Base-by-base conservation (phyloP, 2,797 vertebrate species). In the Echeneis naucrates region DNA sequence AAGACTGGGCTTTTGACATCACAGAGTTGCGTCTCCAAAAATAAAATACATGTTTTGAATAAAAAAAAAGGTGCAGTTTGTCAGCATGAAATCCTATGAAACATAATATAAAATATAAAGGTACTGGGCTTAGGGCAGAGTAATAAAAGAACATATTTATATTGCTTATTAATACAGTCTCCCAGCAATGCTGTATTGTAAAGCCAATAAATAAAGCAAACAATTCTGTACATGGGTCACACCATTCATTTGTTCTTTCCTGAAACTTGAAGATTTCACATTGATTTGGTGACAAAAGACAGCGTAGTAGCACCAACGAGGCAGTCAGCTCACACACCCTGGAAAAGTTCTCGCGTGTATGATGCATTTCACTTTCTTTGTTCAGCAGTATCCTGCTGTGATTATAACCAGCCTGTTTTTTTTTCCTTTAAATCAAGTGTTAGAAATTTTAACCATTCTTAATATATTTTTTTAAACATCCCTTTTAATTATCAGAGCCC, bases 161-260 rank as follows among this genome's bases (percentile, higher is more conserved):
- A 87, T 69, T 88, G 86, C 87, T 86, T 84, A 75, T 72, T 53
- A 89, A 87, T 89, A 92, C 91, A 93, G 89, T 87, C 80, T 87
- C 88, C 75, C 85, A 86, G 80, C 85, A 89, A 87, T 8, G 77
- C 78, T 91, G 90, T 72, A 92, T 89, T 72, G 60, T 78, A 85
- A 88, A 90, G 90, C 87, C 89, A 94, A 94, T 94, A 94, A 94
- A 94, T 94, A 93, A 93, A 89, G 91, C 80, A 87, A 88, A 87
- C 86, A 92, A 88, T 80, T 89, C 80, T 88, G 78, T 91, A 89
- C 87, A 89, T 47, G 77, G 73, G 80, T 84, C 84, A 87, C 57
- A 63, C 85, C 88, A 73, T 70, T 86, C 62, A 66, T 74, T 68
- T 81, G 80, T 73, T 85, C 54, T 66, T 78, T 88, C 75, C 84